Conservation (phyloP, 92 coral and sea anemone genomes). For the Desmophyllum pertusum region DNA sequence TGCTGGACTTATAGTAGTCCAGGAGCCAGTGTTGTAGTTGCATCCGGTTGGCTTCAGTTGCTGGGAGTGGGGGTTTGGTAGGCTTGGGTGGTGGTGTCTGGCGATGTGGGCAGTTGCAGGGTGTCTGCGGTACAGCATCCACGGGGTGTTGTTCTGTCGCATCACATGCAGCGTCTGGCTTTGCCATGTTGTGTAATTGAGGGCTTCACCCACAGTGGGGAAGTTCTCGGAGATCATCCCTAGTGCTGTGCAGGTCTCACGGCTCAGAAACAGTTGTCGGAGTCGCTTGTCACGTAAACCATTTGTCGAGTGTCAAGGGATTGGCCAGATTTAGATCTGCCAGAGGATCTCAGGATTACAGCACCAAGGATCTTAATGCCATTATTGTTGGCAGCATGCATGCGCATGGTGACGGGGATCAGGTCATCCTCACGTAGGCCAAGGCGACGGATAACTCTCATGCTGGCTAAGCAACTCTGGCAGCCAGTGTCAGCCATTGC, state of each 20-base stretch:
- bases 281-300: slow-evolving; percentile 46
- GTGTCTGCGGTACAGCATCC: no score
- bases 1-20: slow-evolving; percentile 59
- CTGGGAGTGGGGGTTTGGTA: slow-evolving; percentile 46
- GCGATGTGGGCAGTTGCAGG: slow-evolving; percentile 42
- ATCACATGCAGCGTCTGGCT: no score
- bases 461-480: slow-evolving; percentile 76
- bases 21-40: slow-evolving; percentile 66
- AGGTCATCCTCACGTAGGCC: slow-evolving; percentile 53
- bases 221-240: slow-evolving; percentile 45
- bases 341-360: slow-evolving; percentile 62
- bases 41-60: slow-evolving; percentile 40
- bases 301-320: slow-evolving; percentile 54
- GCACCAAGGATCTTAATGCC: slow-evolving; percentile 51
- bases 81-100: slow-evolving; percentile 55
- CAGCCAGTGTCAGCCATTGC: slow-evolving; percentile 78
- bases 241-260: slow-evolving; percentile 60
- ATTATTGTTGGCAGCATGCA: slow-evolving; percentile 73
- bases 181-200: background rate
- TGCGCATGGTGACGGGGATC: slow-evolving; percentile 64
- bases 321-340: slow-evolving; percentile 43
- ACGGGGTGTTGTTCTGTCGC: no score
- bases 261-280: slow-evolving; percentile 29
- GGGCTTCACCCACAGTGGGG: slow-evolving; percentile 55
- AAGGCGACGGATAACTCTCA: slow-evolving; percentile 55